These are phyloP conservation scores for Hystrix brachyura DNA, from an alignment of 2,113 vertebrate species.

Conservation along the genomic window DNA sequence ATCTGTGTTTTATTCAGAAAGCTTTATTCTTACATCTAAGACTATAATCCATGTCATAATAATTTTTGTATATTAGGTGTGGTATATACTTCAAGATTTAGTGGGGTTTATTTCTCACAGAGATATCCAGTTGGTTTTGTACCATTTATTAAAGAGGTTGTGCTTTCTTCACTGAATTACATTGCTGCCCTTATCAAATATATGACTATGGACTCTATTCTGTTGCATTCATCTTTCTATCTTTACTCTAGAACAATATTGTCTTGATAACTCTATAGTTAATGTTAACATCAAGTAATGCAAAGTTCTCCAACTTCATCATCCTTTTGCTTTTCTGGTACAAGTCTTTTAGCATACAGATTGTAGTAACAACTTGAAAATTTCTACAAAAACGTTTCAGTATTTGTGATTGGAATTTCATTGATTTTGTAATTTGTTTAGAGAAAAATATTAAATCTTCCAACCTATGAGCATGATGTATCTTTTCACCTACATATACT, in stretches of 20 bases:
- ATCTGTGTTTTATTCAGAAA: not conserved
- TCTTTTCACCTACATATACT: not conserved
- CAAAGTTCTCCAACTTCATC: not conserved
- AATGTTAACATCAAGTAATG: not conserved
- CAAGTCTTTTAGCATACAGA: not conserved
- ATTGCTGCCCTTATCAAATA: not conserved
- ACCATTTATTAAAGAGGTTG: not conserved
- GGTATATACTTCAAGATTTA: not conserved
- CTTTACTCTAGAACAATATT: not conserved
- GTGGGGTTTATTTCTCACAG: not conserved
- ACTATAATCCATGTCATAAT: not conserved
- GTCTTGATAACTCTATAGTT: not conserved
- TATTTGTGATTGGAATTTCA: not conserved
- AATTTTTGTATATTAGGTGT: not conserved
- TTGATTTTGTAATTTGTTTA: not conserved
- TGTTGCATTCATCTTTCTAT: not conserved
- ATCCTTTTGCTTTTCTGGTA: not conserved
- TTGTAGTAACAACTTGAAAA: not conserved
- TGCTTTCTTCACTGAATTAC: not conserved
- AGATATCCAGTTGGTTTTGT: not conserved
- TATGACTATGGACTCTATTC: not conserved
- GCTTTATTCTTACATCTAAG: not conserved
- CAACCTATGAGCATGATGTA: not conserved
- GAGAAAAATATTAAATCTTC: not conserved
- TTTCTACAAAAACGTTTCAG: not conserved